These are phyloP conservation scores for Setophaga kirtlandii DNA, from an alignment of 2,113 vertebrate genomes.

Conservation along the genomic window DNA sequence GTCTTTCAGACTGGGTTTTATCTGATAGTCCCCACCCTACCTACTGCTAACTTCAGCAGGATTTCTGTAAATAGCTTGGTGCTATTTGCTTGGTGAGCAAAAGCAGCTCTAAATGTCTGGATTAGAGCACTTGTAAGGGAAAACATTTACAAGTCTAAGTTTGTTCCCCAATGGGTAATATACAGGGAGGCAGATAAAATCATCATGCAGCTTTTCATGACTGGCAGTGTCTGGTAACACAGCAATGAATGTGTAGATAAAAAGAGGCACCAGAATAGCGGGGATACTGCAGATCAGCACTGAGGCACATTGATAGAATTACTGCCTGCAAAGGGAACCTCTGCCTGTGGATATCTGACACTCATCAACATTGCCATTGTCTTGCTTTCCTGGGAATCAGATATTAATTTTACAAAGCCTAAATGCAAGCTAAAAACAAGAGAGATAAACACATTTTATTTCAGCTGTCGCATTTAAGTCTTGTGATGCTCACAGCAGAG, in stretches of 20 bases:
- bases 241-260: conserved; percentile 13
- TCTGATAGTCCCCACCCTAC: background rate
- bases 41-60: background rate
- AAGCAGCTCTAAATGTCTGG: background rate
- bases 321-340: conserved; percentile 36
- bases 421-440: background rate
- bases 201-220: conserved; percentile 27
- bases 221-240: conserved; percentile 54
- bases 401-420: conserved; percentile 47
- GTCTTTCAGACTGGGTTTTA: background rate
- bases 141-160: conserved; percentile 52
- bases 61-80: conserved; percentile 12
- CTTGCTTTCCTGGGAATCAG: conserved; percentile 5
- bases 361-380: conserved; percentile 18
- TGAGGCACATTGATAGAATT: conserved; percentile 9
- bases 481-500: background rate
- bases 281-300: background rate
- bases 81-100: background rate
- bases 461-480: background rate
- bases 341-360: conserved; percentile 35
- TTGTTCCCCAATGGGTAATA: conserved; percentile 25
- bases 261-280: background rate
- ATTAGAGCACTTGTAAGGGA: background rate
- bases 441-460: background rate
- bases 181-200: conserved; percentile 41